Evolutionary conservation across 1,140 invertebrate species (phyloP).

Genomic region (Wiebesia pumilae): DNA sequence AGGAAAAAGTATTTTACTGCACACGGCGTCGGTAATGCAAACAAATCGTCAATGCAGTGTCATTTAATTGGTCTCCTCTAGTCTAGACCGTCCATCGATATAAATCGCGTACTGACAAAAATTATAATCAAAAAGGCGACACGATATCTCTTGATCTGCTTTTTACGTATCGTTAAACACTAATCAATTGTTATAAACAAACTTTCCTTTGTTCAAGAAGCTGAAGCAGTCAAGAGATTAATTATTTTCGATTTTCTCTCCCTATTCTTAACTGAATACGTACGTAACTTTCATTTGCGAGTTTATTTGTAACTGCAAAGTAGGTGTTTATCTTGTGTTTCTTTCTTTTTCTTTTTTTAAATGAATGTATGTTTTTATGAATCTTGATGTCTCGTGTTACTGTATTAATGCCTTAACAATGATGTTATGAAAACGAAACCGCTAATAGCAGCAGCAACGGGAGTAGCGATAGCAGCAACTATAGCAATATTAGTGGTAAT

Average conservation of each 20-base stretch:
- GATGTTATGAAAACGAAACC: conserved; percentile 50
- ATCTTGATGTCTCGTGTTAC: conserved; percentile 41
- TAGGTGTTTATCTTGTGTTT: conserved; percentile 23
- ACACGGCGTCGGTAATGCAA: conserved; percentile 40
- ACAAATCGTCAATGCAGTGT: conserved; percentile 37
- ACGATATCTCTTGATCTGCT: conserved; percentile 41
- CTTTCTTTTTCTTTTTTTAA: conserved; percentile 32
- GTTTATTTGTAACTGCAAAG: conserved; percentile 48
- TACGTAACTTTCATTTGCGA: conserved; percentile 48
- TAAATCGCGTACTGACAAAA: conserved; percentile 45
- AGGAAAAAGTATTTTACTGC: conserved; percentile 45
- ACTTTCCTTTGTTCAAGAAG: conserved; percentile 44
- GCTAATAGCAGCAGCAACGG: conserved; percentile 53
- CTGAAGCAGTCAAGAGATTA: conserved; percentile 45
- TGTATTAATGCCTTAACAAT: conserved; percentile 47
- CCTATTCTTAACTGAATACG: conserved; percentile 42
- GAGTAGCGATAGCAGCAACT: conserved; percentile 66
- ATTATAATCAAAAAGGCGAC: conserved; percentile 49
- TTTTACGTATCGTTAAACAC: conserved; percentile 36
- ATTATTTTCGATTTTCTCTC: conserved; percentile 48
- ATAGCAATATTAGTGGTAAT: conserved; percentile 63
- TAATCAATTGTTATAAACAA: conserved; percentile 46
- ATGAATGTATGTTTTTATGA: conserved; percentile 52
- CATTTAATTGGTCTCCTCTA: conserved; percentile 40
- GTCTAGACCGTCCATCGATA: conserved; percentile 44